Conservation (phyloP, 2,113 vertebrate species). For the Emydocephalus ijimae region DNA sequence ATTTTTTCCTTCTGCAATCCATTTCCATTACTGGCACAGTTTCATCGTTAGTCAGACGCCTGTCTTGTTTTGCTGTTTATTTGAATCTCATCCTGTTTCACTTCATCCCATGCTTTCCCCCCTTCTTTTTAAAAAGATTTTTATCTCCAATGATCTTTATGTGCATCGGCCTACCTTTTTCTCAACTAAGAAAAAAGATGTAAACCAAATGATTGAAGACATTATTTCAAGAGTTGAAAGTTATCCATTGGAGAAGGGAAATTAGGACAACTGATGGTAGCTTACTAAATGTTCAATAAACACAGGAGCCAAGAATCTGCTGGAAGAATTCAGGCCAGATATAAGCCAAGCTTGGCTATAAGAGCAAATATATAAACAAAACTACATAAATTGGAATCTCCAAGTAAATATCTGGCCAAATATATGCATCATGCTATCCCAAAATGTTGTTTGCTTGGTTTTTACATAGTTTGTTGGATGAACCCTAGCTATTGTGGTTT, state of each 20-base stretch:
- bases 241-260: not conserved
- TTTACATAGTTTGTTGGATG: not conserved
- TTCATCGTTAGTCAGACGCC: not conserved
- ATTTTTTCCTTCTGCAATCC: conserved; percentile 7
- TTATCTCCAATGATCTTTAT: not conserved
- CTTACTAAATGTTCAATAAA: not conserved
- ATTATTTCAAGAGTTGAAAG: not conserved
- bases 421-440: not conserved
- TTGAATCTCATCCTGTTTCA: conserved; percentile 2
- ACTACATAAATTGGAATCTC: not conserved
- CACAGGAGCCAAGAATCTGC: not conserved
- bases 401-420: not conserved
- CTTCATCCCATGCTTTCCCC: not conserved
- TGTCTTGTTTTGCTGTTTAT: not conserved
- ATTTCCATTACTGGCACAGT: not conserved
- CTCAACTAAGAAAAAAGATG: not conserved
- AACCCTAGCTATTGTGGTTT: not conserved
- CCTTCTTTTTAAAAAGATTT: not conserved
- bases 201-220: not conserved
- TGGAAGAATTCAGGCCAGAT: not conserved
- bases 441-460: not conserved
- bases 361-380: not conserved
- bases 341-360: not conserved
- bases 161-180: not conserved
- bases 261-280: not conserved